Evolutionary conservation across 2,888 invertebrate species (phyloP).

Genomic region (Orthosia gothica): DNA sequence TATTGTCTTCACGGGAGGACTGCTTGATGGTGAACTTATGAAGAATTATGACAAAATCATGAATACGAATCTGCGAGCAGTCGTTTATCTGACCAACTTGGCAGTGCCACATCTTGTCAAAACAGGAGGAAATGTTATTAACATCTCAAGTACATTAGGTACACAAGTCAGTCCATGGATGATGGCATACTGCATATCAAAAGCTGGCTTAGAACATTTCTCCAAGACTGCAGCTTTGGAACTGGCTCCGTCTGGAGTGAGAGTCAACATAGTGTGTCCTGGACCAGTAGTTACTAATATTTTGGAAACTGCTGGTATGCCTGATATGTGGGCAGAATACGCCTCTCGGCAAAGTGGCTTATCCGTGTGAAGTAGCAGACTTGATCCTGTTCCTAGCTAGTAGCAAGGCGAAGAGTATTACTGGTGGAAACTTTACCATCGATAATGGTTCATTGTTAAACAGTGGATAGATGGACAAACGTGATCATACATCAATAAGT

Average conservation of each 20-base stretch:
- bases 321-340: background rate
- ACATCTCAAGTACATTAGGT: constrained; percentile 48
- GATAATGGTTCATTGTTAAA: constrained; percentile 44
- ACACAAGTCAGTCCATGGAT: background rate
- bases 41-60: constrained; percentile 61
- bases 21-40: constrained; percentile 46
- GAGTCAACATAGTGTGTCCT: constrained; percentile 94
- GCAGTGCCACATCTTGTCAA: constrained; percentile 61
- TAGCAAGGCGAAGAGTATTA: constrained; percentile 52
- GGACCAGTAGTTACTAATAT: constrained; percentile 91
- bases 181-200: constrained; percentile 43
- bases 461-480: background rate
- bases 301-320: constrained; percentile 36
- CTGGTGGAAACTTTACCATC: constrained; percentile 36
- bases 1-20: constrained; percentile 22
- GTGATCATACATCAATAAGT: background rate
- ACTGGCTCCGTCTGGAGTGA: constrained; percentile 90
- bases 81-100: constrained; percentile 52
- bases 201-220: constrained; percentile 91
- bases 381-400: constrained; percentile 46
- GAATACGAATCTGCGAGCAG: constrained; percentile 62
- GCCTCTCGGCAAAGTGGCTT: constrained; percentile 34
- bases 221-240: constrained; percentile 94
- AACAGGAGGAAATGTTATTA: constrained; percentile 70
- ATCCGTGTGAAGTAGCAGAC: constrained; percentile 41